phyloP scores from a whole-genome alignment of 2,888 invertebrate genomes.

The Acheta domesticus region DNA sequence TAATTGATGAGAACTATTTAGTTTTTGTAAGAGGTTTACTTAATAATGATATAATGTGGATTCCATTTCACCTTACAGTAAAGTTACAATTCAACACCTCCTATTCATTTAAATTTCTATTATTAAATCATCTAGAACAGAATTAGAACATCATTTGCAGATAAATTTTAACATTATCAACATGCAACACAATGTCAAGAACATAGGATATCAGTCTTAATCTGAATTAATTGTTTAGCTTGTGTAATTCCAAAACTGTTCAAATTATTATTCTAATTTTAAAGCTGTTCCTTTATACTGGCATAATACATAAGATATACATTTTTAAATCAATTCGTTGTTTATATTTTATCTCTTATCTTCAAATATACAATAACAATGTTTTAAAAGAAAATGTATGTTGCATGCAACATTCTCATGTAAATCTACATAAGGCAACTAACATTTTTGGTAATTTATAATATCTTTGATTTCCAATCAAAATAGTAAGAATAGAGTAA shows the following conservation, averaged over 20 bases:
- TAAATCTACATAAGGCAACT: not conserved
- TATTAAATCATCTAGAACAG: too few relatives aligned
- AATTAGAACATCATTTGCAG: too few relatives aligned
- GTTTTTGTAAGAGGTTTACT: too few relatives aligned
- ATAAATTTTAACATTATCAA: too few relatives aligned
- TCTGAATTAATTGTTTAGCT: not conserved
- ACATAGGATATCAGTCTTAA: not conserved
- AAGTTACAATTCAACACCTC: too few relatives aligned
- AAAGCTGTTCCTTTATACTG: not conserved
- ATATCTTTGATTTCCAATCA: not conserved
- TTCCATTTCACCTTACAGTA: too few relatives aligned
- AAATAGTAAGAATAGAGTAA: not conserved
- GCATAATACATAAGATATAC: not conserved
- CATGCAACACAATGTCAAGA: not conserved
- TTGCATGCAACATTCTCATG: not conserved
- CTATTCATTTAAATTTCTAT: too few relatives aligned
- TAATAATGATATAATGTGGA: too few relatives aligned
- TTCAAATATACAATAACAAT: too few relatives aligned
- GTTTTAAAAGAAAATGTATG: not conserved
- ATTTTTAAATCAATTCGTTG: not conserved
- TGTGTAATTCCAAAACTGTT: not conserved
- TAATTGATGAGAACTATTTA: too few relatives aligned
- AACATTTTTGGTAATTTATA: not conserved
- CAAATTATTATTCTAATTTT: not conserved
- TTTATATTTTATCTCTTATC: not conserved